A percentile compares a stretch with the other conserved stretches of the same genome.
These are phyloP conservation scores for Apus apus DNA, from an alignment of 2,113 vertebrate genomes.

Conservation along the genomic window DNA sequence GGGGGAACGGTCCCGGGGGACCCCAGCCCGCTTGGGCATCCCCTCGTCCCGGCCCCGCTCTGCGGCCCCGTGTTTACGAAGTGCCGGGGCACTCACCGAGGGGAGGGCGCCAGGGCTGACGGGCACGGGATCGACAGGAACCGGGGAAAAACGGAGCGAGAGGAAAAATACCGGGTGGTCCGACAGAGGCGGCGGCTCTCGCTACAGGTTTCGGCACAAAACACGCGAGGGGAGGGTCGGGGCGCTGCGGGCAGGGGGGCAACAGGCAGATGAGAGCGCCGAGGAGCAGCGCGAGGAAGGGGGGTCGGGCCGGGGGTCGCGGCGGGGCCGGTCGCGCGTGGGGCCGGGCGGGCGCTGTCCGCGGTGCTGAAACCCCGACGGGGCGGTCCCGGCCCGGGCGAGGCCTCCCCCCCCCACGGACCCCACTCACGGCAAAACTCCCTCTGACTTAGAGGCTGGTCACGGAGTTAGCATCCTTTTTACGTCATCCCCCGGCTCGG, in stretches of 20 bases:
- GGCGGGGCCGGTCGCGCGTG: not conserved
- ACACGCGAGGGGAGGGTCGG: not conserved
- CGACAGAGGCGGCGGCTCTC: not conserved
- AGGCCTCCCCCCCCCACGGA: not conserved
- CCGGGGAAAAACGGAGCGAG: not conserved
- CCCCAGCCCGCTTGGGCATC: not conserved
- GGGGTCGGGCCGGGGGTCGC: not conserved
- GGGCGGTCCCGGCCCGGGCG: not conserved
- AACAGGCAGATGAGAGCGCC: accelerated
- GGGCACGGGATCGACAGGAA: not conserved
- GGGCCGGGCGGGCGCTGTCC: slow-evolving; percentile 26
- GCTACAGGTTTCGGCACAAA: not conserved
- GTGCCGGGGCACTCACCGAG: not conserved
- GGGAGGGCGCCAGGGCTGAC: not conserved
- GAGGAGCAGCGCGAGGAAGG: no score
- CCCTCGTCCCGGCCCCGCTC: not conserved
- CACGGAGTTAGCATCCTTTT: slow-evolving; percentile 27
- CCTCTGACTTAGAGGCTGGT: not conserved
- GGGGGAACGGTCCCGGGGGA: not conserved
- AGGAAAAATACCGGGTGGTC: not conserved
- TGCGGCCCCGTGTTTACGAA: not conserved
- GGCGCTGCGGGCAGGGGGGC: not conserved
- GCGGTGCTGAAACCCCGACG: slow-evolving; percentile 62
- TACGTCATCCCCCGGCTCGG: slow-evolving; percentile 9
- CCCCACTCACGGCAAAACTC: not conserved